Base-by-base conservation (phyloP, 2,797 vertebrate genomes). In the Oreonectes daqikongensis region DNA sequence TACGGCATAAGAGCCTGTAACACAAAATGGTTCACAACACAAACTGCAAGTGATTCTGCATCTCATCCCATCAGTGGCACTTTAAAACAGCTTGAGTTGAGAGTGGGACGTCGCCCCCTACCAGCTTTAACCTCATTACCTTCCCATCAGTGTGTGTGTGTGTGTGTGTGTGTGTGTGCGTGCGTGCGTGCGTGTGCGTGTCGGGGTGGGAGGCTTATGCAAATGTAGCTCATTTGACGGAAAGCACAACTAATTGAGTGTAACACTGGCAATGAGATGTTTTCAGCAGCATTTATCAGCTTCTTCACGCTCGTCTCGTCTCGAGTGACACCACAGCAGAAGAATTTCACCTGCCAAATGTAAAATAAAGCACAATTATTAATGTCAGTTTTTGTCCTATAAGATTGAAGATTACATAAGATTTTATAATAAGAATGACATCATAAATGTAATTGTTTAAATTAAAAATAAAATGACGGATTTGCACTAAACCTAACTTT, bases 171-270 rank as follows among this genome's bases (percentile, higher is more conserved):
- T 24, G 20, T 24, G n/a, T 22, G 11, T 40, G 20, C 48, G n/a
- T 50, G 46, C 38, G 18, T 52, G n/a, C 15, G 66, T 69, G 66
- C 30, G 65, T 32, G 66, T 35, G 28, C 32, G 30, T 24, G 30
- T 69, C 4, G n/a, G 40, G 8, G 22, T 28, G 17, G 28, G 17
- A 14, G 40, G 72, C 24, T 69, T 72, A 81, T 80, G 63, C 68
- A 81, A 76, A 83, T 81, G 9, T 0, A 0, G 52, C 24, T 22
- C 8, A 10, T 32, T n/a, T 55, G 40, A 79, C 67, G 53, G 64
- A 64, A 73, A 73, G 71, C 71, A 50, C 44, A 52, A 14, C 71
- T 64, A 73, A 73, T 64, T 38, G 60, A 40, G 60, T 28, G 46
- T 52, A 73, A 28, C 71, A 14, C 28, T 26, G 48, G 32, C 32